Percentiles rank a stretch among this genome's conserved stretches.
phyloP scores from a whole-genome alignment of 2,888 invertebrate species.

The Ormyrus labotus region DNA sequence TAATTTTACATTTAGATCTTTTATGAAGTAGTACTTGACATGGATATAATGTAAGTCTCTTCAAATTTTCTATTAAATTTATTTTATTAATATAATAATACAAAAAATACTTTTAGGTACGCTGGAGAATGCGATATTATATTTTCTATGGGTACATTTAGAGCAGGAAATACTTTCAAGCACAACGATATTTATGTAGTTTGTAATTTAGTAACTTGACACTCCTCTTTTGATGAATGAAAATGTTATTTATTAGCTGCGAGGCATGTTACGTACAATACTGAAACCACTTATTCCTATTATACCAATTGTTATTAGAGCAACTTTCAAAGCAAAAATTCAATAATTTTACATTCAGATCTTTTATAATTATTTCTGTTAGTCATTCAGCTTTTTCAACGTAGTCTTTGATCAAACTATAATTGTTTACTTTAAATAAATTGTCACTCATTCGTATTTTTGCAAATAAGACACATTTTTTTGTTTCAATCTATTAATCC shows the following conservation, averaged over 20 bases:
- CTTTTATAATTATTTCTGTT: conserved; percentile 2
- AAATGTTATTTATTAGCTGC: conserved; percentile 81
- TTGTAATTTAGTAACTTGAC: not conserved
- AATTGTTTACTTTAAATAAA: not conserved
- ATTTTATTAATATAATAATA: conserved; percentile 7
- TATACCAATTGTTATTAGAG: conserved; percentile 83
- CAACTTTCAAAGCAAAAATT: not conserved
- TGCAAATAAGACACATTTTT: not conserved
- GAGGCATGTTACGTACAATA: conserved; percentile 93
- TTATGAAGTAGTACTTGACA: conserved; percentile 96
- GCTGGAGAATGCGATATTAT: conserved; percentile 98
- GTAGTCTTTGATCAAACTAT: not conserved
- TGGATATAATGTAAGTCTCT: conserved; percentile 91
- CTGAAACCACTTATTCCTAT: conserved; percentile 95
- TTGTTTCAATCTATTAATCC: conserved; percentile 19
- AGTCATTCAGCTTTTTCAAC: not conserved
- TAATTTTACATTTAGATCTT: not conserved
- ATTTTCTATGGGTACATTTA: conserved; percentile 89
- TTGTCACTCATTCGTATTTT: conserved; percentile 9
- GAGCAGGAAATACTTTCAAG: conserved; percentile 90
- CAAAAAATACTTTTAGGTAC: conserved; percentile 81
- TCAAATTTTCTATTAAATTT: conserved; percentile 46
- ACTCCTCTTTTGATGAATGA: not conserved
- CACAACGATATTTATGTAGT: conserved; percentile 65
- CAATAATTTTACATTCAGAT: not conserved